Conservation (phyloP, 2,888 invertebrate genomes). For the Dasysyrphus albostriatus region DNA sequence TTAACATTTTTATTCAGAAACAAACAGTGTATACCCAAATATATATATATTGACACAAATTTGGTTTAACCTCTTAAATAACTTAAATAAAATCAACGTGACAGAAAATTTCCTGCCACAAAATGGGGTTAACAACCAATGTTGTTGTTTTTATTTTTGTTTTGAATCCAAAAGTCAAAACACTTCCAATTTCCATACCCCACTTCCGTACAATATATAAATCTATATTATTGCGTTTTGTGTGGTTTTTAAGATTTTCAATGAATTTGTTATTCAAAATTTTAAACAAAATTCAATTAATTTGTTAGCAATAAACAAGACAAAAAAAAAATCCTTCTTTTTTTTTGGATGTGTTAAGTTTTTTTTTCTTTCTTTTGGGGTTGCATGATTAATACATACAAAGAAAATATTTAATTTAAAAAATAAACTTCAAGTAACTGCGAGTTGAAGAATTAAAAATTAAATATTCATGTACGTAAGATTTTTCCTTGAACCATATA, state of each 20-base stretch:
- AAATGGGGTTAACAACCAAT: slow-evolving; percentile 11
- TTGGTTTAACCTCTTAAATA: background rate
- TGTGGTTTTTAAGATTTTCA: background rate
- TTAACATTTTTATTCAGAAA: background rate
- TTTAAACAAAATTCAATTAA: slow-evolving; percentile 8
- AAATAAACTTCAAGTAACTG: slow-evolving; percentile 40
- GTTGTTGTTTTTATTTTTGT: background rate
- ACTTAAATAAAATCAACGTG: background rate
- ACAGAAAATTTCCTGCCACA: background rate
- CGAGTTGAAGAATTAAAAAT: slow-evolving; percentile 15
- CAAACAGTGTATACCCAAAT: background rate
- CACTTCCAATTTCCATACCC: background rate
- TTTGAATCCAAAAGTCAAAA: slow-evolving; percentile 9
- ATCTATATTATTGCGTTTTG: background rate
- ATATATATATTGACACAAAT: background rate
- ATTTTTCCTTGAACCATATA: slow-evolving; percentile 65
- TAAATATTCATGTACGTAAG: slow-evolving; percentile 62
- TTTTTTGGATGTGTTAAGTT: background rate
- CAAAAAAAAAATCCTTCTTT: background rate
- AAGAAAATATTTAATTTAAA: background rate
- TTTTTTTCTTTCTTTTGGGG: background rate
- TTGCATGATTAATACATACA: slow-evolving; percentile 13
- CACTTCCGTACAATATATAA: background rate
- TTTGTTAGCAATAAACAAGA: background rate
- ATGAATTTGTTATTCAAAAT: background rate